phyloP scores from a whole-genome alignment of 1,140 invertebrate species.

The Drosophila oshimai region DNA sequence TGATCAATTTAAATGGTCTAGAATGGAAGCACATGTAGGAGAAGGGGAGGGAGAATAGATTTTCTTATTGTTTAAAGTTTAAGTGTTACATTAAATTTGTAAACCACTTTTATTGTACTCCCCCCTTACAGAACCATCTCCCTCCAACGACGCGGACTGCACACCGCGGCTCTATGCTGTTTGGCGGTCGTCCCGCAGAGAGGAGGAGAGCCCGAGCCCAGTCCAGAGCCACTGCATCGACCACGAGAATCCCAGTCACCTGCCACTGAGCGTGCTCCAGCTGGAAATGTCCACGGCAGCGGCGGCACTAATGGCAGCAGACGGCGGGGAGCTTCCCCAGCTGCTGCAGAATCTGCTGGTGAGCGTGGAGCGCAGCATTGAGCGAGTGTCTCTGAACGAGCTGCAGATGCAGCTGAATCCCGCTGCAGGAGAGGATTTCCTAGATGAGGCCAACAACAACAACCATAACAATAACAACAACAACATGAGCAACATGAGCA shows the following conservation, averaged over 20 bases:
- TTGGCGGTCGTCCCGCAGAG: slow-evolving; percentile 71
- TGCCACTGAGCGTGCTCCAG: slow-evolving; percentile 61
- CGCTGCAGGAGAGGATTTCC: slow-evolving; percentile 29
- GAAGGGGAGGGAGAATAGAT: not conserved
- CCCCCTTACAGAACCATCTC: slow-evolving; percentile 13
- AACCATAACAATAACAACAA: slow-evolving; percentile 38
- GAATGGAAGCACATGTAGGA: not conserved
- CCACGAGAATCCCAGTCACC: slow-evolving; percentile 43
- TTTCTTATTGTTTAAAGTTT: too few species aligned
- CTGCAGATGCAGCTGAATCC: slow-evolving; percentile 86
- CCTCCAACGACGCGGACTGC: slow-evolving; percentile 43
- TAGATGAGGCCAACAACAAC: slow-evolving; percentile 62
- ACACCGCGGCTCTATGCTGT: slow-evolving; percentile 68
- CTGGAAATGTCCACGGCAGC: slow-evolving; percentile 69
- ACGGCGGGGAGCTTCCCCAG: slow-evolving; percentile 84
- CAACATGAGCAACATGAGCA: too few species aligned
- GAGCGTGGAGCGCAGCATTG: slow-evolving; percentile 87
- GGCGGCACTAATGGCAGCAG: slow-evolving; percentile 43
- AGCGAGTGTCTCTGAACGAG: slow-evolving; percentile 86
- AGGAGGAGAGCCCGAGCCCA: slow-evolving; percentile 55
- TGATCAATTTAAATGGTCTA: slow-evolving; percentile 26
- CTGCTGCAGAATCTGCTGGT: slow-evolving; percentile 86
- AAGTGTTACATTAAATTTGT: too few species aligned
- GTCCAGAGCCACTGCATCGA: slow-evolving; percentile 62
- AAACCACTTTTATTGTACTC: too few species aligned